Evolutionary conservation across 1,140 invertebrate genomes (phyloP).

Genomic region (Matsumurasca onukii): DNA sequence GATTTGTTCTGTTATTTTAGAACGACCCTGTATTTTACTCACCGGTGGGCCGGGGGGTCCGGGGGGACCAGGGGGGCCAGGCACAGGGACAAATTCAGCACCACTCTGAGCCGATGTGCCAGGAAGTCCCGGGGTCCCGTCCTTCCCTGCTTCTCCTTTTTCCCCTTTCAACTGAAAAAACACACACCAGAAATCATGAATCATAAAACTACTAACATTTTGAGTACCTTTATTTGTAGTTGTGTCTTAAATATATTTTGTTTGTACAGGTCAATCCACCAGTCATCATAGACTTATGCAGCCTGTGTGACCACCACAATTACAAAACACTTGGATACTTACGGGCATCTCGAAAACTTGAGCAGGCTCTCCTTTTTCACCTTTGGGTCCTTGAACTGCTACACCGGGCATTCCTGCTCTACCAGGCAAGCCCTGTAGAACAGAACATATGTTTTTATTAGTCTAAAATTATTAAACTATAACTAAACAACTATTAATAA

Average conservation of each 20-base stretch:
- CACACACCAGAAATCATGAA: neutral
- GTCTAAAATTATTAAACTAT: neutral
- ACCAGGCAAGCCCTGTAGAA: neutral
- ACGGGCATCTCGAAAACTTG: neutral
- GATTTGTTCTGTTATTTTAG: neutral
- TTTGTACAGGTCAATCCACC: neutral
- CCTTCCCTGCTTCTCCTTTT: neutral
- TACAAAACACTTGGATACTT: neutral
- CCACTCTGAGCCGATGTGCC: neutral
- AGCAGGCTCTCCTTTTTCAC: neutral
- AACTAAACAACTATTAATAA: neutral
- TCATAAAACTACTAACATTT: neutral
- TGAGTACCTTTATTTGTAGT: neutral
- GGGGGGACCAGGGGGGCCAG: neutral
- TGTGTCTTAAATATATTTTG: neutral
- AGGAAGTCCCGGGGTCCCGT: neutral
- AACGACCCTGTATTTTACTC: neutral
- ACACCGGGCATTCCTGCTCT: neutral
- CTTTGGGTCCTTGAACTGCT: neutral
- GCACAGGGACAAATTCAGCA: neutral
- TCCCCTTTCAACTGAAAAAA: neutral
- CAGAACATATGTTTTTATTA: neutral
- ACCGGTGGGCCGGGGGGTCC: neutral
- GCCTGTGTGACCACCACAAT: neutral
- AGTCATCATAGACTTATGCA: neutral